Evolutionary conservation across 2,113 vertebrate genomes (phyloP), one percentile per base, ranked within the genome.

Genomic region (Pipra filicauda): DNA sequence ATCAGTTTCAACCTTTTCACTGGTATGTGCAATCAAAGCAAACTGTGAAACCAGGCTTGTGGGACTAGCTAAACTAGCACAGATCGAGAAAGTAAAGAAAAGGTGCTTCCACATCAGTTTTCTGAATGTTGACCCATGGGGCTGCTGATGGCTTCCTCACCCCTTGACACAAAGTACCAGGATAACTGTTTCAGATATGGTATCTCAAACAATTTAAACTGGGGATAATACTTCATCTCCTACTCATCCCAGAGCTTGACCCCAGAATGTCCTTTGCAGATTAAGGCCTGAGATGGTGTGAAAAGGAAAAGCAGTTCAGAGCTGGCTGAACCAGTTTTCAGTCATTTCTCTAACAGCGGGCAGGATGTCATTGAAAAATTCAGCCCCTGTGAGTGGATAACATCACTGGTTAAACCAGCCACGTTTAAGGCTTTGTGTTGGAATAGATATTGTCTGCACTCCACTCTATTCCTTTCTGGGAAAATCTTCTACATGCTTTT

Each of bases 1-100:
- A 88, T 69, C 85, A 82, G 85, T 93, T 93, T 93, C 95, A 93
- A 43, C 44, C 11, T 94, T 91, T 96, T 83, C 46, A 41, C 37
- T 65, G 48, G 26, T 67, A 51, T 12, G 22, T 71, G 12, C 35
- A 77, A 43, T 67, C 64, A 84, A 86, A 75, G 48, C 39, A 93
- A 83, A 80, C 22, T 65, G 19, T 66, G 79, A 75, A 52, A 64
- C n/a, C 43, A 89, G 30, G 22, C 67, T 83, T 62, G 28, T 51
- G 74, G n/a, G 24, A 73, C 71, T 80, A 66, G 79, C 33, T 69
- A 64, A 83, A 70, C 43, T 64, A 86, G 43, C 13, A 85, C 2
- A 80, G 41, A 52, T 26, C 46, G 67, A 66, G 73, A 77, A 85
- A 73, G 31, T 43, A 49, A 83, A 91, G 16, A 46, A 83, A 91